These are phyloP conservation scores for Cinclus mexicanus DNA, from an alignment of 2,113 vertebrate species.

Conservation along the genomic window DNA sequence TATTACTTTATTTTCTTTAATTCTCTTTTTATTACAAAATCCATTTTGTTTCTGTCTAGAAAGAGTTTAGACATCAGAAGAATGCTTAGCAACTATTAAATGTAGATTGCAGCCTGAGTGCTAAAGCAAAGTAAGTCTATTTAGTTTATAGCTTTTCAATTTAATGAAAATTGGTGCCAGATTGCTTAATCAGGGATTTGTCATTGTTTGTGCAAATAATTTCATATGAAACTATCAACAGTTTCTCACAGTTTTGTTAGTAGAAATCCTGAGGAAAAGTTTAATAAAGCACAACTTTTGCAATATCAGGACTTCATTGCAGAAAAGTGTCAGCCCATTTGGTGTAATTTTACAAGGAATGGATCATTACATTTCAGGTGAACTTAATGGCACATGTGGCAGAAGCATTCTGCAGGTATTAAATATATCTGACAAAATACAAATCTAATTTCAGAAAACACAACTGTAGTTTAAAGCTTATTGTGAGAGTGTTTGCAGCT, in stretches of 20 bases:
- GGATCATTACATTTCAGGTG: background rate
- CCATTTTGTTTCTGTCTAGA: background rate
- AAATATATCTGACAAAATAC: background rate
- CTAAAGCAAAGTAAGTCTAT: background rate
- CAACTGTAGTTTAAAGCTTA: background rate
- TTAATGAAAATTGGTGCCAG: constrained; percentile 22
- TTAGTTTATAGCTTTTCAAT: background rate
- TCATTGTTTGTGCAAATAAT: background rate
- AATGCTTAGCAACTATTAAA: constrained; percentile 14
- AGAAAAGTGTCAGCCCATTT: background rate
- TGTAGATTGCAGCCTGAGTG: background rate
- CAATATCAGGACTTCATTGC: background rate
- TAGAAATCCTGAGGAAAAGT: background rate
- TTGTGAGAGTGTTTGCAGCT: background rate
- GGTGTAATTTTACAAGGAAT: background rate
- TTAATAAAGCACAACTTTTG: background rate
- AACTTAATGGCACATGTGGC: background rate
- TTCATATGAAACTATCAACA: background rate
- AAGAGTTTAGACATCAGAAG: constrained; percentile 13
- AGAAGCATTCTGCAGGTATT: background rate
- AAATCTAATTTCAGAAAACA: background rate
- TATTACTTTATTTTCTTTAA: constrained; percentile 10
- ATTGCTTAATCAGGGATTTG: constrained; percentile 36
- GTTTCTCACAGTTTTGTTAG: background rate
- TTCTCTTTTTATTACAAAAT: constrained; percentile 30